Evolutionary conservation across 2,888 invertebrate species (phyloP).

Genomic region (Desoria tigrina): DNA sequence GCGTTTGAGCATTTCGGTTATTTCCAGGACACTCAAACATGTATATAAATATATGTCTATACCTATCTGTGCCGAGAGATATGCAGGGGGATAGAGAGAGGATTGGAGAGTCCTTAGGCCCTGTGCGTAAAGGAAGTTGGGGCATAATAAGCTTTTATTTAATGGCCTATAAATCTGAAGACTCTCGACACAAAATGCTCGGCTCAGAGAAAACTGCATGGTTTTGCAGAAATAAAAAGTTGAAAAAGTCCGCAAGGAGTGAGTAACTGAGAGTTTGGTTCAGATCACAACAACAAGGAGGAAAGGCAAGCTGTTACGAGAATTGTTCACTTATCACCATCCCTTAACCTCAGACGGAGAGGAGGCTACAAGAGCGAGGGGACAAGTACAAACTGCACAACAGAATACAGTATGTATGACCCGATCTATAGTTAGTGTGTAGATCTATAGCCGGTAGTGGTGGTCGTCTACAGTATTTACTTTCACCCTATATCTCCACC

Average conservation of each 20-base stretch:
- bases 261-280: constrained; percentile 4
- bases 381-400: background rate
- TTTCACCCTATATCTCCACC: background rate
- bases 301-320: background rate
- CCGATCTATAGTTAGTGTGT: too few relatives aligned
- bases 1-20: too few relatives aligned
- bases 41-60: too few relatives aligned
- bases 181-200: constrained; percentile 54
- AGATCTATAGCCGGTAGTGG: too few relatives aligned
- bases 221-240: constrained; percentile 44
- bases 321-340: constrained; percentile 13
- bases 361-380: constrained; percentile 9
- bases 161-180: constrained; percentile 54
- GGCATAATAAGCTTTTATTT: constrained; percentile 54
- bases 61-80: too few relatives aligned
- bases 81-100: too few relatives aligned
- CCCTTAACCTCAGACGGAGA: constrained; percentile 9
- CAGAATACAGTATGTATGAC: too few relatives aligned
- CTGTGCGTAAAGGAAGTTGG: constrained; percentile 53
- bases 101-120: constrained; percentile 46
- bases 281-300: constrained; percentile 11
- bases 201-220: constrained; percentile 52
- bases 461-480: too few relatives aligned
- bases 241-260: constrained; percentile 12
- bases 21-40: too few relatives aligned